Evolutionary conservation across 1,140 invertebrate genomes (phyloP), one percentile per base, ranked within the genome.

Genomic region (Carcinoscorpius rotundicauda): DNA sequence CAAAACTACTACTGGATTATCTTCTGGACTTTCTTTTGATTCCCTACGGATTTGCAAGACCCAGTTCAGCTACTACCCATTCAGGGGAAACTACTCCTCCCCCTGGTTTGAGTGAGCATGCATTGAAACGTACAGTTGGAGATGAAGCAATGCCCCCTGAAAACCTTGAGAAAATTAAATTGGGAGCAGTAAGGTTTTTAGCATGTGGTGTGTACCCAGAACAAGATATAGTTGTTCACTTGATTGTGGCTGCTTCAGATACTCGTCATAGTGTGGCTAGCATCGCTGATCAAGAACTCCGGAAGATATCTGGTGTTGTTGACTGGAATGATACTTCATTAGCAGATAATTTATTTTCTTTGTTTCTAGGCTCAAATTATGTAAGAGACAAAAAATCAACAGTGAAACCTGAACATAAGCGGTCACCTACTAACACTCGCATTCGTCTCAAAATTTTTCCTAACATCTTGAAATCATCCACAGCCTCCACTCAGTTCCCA

Each of bases 221-320:
- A 68, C 79, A 83, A 9, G 88, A 91, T 64, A 83, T 88, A 57
- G 80, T 92, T 29, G 78, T 87, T 64, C 86, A 89, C 68, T 79
- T 93, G 62, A 85, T 94, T 10, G 83, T 95, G 8, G 91, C 88
- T 9, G 86, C 89, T 6, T 85, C 91, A 2, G 93, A 96, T 75
- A 91, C 91, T 1, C 81, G 91, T 69, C 76, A 79, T 63, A 75
- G 74, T 75, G 75, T 64, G 60, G 67, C 49, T 10, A 49, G n/a
- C 5, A 8, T 65, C 61, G 65, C 71, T 69, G 64, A 79, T 79
- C 65, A 71, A 89, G 86, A 69, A 81, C 81, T 29, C 29, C 29
- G 29, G 29, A 29, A 29, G 29, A 29, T 29, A 29, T 29, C 29
- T 2, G 29, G 29, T 29, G 29, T 29, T 66, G 78, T 92, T 59